Base-by-base conservation (phyloP, 2,113 vertebrate species). In the Callionymus lyra region DNA sequence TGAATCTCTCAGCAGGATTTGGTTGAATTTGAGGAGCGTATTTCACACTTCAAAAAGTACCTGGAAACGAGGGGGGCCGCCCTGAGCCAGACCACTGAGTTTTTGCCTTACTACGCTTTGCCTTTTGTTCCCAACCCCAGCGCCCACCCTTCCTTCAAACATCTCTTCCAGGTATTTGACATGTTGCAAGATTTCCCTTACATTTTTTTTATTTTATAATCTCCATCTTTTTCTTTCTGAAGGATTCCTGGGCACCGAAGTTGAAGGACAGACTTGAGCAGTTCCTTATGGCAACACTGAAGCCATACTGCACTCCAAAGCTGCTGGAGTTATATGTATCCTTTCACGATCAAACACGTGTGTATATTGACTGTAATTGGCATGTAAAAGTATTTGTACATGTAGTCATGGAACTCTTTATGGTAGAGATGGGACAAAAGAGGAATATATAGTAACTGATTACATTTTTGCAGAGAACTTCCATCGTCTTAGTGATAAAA, bases 251-350 rank as follows among this genome's bases (percentile, higher is more conserved):
- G 95, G 84, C 82, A 27, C 61, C 74, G 32, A 85, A 91, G 61
- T 77, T 98, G 63, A 95, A 85, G 65, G 56, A 63, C 18, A 90
- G 85, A 53, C 68, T 99, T 75, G 86, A 91, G 65, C 82, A 79
- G 40, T 93, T 96, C 60, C 65, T 98, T 48, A 82, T 82, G 36
- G 37, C 82, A 35, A 83, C 82, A 39, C 76, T 97, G 48, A 98
- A 89, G 80, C 82, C 82, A 15, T 82, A 63, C 35, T 84, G 74
- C 63, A 76, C 65, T 0, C 94, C 93, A 2, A 85, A 79, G 59
- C 89, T 99, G 56, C 74, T 97, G 34, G 80, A 70, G 45, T 80
- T 98, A 76, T 94, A 89, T 66, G 95, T 99, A 99, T 99, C 95
- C 90, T 93, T n/a, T 90, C 47, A 12, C 18, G 1, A 2, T 56